Conservation (phyloP, 2,797 vertebrate genomes). For the Alfaro cultratus region DNA sequence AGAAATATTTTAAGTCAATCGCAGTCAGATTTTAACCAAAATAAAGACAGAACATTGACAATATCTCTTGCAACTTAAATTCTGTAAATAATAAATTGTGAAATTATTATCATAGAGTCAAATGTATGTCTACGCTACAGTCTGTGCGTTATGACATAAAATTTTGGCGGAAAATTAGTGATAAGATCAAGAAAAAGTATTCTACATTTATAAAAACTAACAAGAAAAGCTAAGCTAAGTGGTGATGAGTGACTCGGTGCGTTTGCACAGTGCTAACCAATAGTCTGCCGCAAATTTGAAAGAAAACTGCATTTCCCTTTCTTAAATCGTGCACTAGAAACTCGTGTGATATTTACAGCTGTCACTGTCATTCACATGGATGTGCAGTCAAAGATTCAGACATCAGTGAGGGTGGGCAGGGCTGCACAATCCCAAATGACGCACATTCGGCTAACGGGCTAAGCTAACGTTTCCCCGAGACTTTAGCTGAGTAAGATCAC, state of each 20-base stretch:
- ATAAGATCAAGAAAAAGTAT: background rate
- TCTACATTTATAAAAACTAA: background rate
- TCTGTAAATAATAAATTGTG: no score
- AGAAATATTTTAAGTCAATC: background rate
- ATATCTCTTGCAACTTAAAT: background rate
- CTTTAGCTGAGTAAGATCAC: background rate
- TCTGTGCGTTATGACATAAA: background rate
- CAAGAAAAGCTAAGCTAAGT: no score
- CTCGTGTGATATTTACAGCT: slow-evolving; percentile 25
- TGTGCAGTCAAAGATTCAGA: background rate
- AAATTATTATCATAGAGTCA: background rate
- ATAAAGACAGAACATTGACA: background rate
- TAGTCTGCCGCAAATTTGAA: slow-evolving; percentile 7
- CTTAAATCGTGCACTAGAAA: background rate
- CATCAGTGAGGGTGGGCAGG: slow-evolving; percentile 65
- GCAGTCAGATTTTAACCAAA: background rate
- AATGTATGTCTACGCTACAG: background rate
- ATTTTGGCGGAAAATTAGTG: background rate
- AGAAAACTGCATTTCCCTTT: slow-evolving; percentile 16
- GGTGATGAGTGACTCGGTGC: background rate
- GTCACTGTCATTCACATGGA: slow-evolving; percentile 34
- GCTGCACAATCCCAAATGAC: slow-evolving; percentile 61
- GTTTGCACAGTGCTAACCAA: background rate
- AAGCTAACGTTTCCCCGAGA: slow-evolving; percentile 32
- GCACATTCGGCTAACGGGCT: slow-evolving; percentile 71